Percentiles rank a stretch among this genome's conserved stretches.
These are phyloP conservation scores for Grammomys dolichurus DNA, from an alignment of 2,113 vertebrate species.

Conservation along the genomic window DNA sequence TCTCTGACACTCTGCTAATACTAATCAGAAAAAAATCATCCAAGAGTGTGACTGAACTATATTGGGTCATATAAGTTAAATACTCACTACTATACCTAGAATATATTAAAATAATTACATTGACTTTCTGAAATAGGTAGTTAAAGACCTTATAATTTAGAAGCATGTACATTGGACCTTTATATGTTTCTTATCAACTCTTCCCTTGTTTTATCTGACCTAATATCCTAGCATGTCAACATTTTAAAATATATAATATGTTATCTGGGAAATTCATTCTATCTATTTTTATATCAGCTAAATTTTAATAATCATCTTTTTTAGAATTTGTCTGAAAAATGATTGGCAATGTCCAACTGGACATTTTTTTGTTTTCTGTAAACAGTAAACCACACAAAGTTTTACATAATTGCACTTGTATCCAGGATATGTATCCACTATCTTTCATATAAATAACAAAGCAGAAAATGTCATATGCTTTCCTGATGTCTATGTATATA, in stretches of 20 bases:
- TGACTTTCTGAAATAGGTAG: conserved; percentile 36
- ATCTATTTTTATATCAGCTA: conserved; percentile 50
- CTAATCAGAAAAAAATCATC: not conserved
- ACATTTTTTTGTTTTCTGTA: not conserved
- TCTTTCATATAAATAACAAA: conserved; percentile 64
- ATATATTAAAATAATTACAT: conserved; percentile 19
- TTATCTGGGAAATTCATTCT: conserved; percentile 23
- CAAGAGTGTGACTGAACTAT: not conserved
- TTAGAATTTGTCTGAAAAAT: conserved; percentile 50
- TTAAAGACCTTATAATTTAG: conserved; percentile 21
- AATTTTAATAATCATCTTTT: conserved; percentile 64
- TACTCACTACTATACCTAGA: not conserved
- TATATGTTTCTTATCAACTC: conserved; percentile 23
- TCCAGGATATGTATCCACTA: not conserved
- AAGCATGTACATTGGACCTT: not conserved
- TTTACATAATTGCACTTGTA: conserved; percentile 47
- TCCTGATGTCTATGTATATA: conserved; percentile 13
- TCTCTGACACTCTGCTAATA: conserved; percentile 10
- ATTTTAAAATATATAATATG: conserved; percentile 50
- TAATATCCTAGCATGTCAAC: not conserved
- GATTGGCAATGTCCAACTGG: conserved; percentile 51
- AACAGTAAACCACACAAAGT: conserved; percentile 53
- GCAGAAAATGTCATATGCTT: conserved; percentile 54
- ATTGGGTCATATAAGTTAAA: not conserved
- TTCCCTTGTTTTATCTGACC: not conserved